Evolutionary conservation across 2,113 vertebrate genomes (phyloP).

Genomic region (Tauraco erythrolophus): DNA sequence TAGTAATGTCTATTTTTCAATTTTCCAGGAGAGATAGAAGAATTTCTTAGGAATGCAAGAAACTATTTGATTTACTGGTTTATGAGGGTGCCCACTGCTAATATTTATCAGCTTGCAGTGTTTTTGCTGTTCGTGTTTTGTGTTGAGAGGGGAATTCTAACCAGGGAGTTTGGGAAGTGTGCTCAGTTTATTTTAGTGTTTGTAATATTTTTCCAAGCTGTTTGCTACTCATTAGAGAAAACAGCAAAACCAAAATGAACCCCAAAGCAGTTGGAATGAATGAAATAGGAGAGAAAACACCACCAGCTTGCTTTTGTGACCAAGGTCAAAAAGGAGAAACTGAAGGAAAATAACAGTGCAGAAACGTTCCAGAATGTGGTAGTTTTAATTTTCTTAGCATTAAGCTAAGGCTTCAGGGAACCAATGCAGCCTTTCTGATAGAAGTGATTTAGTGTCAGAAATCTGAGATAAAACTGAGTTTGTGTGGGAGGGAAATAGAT

Average conservation of each 20-base stretch:
- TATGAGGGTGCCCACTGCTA: background rate
- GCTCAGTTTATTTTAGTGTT: background rate
- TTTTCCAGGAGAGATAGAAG: background rate
- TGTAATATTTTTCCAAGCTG: background rate
- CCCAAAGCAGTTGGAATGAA: background rate
- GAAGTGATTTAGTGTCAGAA: constrained; percentile 42
- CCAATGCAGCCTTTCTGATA: background rate
- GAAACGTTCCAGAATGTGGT: background rate
- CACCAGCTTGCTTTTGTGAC: background rate
- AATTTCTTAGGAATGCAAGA: background rate
- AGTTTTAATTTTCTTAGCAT: constrained; percentile 25
- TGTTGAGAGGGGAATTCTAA: background rate
- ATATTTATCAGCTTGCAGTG: background rate
- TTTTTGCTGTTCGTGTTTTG: background rate
- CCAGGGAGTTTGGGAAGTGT: background rate
- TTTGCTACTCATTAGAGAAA: background rate
- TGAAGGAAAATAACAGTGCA: background rate
- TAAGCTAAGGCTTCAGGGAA: constrained; percentile 4
- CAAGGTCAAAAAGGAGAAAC: background rate
- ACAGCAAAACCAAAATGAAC: background rate
- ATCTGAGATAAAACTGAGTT: constrained; percentile 13
- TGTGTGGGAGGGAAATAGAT: constrained; percentile 39
- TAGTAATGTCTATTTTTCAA: background rate
- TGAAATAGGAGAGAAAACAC: background rate
- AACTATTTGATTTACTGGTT: background rate